A percentile compares a stretch with the other conserved stretches of the same genome.
These are phyloP conservation scores for Darevskia mixta DNA, from an alignment of 2,797 vertebrate species.

Conservation along the genomic window DNA sequence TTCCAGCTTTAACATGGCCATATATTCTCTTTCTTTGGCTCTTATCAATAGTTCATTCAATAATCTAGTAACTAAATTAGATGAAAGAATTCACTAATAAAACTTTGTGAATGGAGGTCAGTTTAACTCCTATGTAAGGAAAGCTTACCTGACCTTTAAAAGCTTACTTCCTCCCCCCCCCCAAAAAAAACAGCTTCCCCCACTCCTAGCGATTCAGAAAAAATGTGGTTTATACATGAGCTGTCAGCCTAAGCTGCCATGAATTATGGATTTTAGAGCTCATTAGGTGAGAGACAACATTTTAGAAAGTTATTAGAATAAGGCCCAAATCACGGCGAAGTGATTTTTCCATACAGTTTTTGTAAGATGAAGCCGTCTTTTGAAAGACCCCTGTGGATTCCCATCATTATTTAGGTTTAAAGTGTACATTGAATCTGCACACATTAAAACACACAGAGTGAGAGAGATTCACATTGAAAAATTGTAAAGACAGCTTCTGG, in stretches of 20 bases:
- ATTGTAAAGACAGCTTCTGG: background rate
- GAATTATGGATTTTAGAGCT: background rate
- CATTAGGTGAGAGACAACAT: background rate
- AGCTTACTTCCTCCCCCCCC: background rate
- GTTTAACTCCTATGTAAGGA: background rate
- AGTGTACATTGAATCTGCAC: background rate
- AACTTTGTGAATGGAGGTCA: constrained; percentile 2
- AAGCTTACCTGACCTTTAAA: background rate
- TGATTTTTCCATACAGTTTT: background rate
- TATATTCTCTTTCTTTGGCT: background rate
- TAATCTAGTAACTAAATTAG: background rate
- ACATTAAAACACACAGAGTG: background rate
- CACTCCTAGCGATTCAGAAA: background rate
- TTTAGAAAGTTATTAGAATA: background rate
- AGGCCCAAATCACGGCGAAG: background rate
- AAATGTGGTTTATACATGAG: background rate
- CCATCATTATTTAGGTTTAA: background rate
- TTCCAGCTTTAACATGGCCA: constrained; percentile 20
- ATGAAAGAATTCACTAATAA: background rate
- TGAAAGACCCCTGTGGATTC: background rate
- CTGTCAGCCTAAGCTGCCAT: background rate
- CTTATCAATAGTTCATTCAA: constrained; percentile 24
- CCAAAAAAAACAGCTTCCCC: background rate
- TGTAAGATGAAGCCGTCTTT: background rate
- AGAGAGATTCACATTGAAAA: background rate